These are phyloP conservation scores for Oscheius sp. DNA, from an alignment of 2,888 invertebrate species.

Conservation along the genomic window DNA sequence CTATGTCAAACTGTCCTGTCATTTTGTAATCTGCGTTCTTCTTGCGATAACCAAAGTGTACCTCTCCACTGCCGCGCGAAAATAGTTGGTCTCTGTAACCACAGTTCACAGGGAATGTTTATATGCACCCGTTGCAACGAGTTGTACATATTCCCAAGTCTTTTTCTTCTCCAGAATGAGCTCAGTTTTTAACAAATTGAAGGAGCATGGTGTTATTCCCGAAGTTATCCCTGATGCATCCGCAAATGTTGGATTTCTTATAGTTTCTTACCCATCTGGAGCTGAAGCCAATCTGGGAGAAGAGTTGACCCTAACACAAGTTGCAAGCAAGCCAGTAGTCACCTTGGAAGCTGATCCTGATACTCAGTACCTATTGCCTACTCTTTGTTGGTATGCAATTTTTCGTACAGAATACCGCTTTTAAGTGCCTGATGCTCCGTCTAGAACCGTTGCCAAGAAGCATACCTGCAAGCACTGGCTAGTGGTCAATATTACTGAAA, in stretches of 20 bases:
- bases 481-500: constrained; percentile 86
- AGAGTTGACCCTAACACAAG: constrained; percentile 68
- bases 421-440: constrained; percentile 89
- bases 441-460: constrained; percentile 82
- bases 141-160: neutral
- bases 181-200: neutral
- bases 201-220: neutral
- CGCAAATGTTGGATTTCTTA: neutral
- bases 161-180: neutral
- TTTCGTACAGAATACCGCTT: neutral
- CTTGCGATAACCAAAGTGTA: no score
- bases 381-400: constrained; percentile 79
- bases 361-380: constrained; percentile 80
- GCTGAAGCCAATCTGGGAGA: neutral
- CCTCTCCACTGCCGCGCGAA: no score
- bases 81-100: neutral
- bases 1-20: no score
- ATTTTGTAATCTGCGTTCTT: no score
- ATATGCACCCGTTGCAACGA: neutral
- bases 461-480: constrained; percentile 92
- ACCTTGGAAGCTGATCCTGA: constrained; percentile 78
- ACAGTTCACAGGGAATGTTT: neutral
- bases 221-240: neutral
- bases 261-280: neutral
- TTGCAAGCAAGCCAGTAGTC: constrained; percentile 81